Evolutionary conservation across 1,140 invertebrate genomes (phyloP).

Genomic region (Panulirus ornatus): DNA sequence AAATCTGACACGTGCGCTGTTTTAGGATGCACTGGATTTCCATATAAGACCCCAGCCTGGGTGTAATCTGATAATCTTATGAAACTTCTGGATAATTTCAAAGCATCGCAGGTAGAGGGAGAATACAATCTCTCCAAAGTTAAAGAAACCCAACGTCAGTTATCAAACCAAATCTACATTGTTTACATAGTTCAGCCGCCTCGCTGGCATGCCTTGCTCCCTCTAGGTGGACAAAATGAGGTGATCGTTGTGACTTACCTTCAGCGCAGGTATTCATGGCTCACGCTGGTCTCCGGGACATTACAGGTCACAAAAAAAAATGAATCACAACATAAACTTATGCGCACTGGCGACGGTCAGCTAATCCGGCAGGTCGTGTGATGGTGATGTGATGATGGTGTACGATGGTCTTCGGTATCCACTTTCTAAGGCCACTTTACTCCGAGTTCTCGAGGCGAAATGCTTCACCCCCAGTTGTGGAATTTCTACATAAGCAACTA

Average conservation of each 20-base stretch:
- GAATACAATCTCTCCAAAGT: too few species aligned
- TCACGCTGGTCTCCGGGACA: constrained; percentile 42
- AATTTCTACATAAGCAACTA: constrained; percentile 10
- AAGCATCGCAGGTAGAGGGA: too few species aligned
- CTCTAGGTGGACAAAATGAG: too few species aligned
- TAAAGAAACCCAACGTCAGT: too few species aligned
- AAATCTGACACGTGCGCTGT: constrained; percentile 10
- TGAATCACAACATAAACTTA: not conserved
- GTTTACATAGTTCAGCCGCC: too few species aligned
- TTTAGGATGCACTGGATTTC: constrained; percentile 6
- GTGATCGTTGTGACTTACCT: constrained; percentile 67
- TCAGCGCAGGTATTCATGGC: constrained; percentile 61
- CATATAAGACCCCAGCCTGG: too few species aligned
- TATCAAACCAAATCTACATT: too few species aligned
- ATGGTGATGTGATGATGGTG: too few species aligned
- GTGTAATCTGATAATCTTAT: too few species aligned
- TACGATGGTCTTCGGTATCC: not conserved
- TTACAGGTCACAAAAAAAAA: constrained; percentile 35
- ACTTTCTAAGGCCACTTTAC: constrained; percentile 50
- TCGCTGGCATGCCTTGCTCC: too few species aligned
- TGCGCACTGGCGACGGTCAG: constrained; percentile 13
- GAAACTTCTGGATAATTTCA: too few species aligned
- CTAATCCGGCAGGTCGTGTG: constrained; percentile 5
- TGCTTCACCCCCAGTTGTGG: not conserved
- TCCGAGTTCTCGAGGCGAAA: constrained; percentile 28